phyloP scores from a whole-genome alignment of 2,797 vertebrate species.

The Momotus momota region DNA sequence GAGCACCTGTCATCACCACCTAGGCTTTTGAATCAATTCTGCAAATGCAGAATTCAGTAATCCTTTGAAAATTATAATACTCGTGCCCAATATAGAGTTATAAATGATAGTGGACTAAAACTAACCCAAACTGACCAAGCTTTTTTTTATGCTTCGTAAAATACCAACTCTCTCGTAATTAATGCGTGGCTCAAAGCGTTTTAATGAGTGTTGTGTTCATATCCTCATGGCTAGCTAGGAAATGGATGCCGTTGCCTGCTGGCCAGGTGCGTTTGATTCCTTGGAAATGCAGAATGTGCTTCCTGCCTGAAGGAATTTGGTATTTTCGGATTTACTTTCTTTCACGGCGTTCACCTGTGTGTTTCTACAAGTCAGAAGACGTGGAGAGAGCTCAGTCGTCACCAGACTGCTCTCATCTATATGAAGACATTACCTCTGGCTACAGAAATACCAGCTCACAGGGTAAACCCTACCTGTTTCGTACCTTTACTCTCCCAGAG shows the following conservation, averaged over 20 bases:
- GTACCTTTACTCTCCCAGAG: not conserved
- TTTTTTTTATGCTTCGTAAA: not conserved
- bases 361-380: not conserved
- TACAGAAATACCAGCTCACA: not conserved
- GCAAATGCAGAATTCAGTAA: not conserved
- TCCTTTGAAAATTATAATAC: not conserved
- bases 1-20: not conserved
- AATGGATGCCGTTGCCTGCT: rapidly evolving
- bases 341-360: not conserved
- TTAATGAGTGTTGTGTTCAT: not conserved
- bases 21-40: not conserved
- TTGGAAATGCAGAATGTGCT: not conserved
- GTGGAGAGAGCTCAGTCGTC: not conserved
- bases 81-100: not conserved
- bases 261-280: not conserved
- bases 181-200: not conserved
- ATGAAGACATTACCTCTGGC: not conserved
- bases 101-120: not conserved
- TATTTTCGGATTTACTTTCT: not conserved
- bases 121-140: not conserved
- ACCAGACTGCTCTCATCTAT: rapidly evolving
- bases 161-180: not conserved
- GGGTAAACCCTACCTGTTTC: not conserved
- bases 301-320: not conserved
- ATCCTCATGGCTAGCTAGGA: not conserved